Conservation (phyloP, 2,888 invertebrate species). For the Acrocyrtus sp. region DNA sequence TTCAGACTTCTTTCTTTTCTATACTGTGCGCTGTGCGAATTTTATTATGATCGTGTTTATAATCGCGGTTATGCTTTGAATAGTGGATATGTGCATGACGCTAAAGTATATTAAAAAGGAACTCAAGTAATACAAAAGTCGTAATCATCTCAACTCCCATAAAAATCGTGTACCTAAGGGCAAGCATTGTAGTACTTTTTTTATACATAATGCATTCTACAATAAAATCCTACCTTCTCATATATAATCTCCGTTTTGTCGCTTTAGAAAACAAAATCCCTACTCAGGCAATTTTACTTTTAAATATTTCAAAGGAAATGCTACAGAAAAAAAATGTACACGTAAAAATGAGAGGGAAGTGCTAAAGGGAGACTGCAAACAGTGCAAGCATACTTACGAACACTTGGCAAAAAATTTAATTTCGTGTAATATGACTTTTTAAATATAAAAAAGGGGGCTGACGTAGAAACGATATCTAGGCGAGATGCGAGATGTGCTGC, state of each 20-base stretch:
- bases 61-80: background rate
- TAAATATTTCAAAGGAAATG: background rate
- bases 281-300: background rate
- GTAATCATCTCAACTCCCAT: background rate
- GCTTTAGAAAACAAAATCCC: background rate
- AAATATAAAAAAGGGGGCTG: too few relatives aligned
- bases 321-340: too few relatives aligned
- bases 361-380: too few relatives aligned
- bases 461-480: too few relatives aligned
- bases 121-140: background rate
- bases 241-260: background rate
- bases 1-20: conserved; percentile 18
- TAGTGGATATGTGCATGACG: background rate
- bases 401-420: too few relatives aligned
- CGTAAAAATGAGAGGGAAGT: too few relatives aligned
- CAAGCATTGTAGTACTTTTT: background rate
- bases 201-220: background rate
- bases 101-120: background rate
- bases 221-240: background rate
- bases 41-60: background rate
- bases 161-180: background rate
- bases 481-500: too few relatives aligned
- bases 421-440: too few relatives aligned
- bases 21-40: too few relatives aligned
- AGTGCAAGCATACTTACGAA: too few relatives aligned